Evolutionary conservation across 2,888 invertebrate genomes (phyloP).

Genomic region (Quadroppia sp.): DNA sequence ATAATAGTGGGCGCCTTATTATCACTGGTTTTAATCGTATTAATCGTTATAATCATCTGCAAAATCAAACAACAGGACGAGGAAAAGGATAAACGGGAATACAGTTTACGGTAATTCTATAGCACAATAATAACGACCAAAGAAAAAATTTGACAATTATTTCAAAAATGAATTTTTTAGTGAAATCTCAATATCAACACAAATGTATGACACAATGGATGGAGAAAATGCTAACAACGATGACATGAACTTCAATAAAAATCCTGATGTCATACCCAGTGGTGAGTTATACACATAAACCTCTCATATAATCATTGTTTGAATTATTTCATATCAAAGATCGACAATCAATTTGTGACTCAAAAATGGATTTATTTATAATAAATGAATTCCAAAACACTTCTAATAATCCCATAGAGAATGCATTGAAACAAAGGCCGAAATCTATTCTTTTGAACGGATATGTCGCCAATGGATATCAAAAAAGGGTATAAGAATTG

Average conservation of each 20-base stretch:
- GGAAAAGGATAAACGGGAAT: slow-evolving; percentile 33
- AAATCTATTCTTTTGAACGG: slow-evolving; percentile 29
- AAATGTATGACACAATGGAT: background rate
- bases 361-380: slow-evolving; percentile 25
- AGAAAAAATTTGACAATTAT: background rate
- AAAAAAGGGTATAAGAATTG: background rate
- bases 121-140: too few relatives aligned
- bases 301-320: background rate
- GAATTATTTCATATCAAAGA: background rate
- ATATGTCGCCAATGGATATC: background rate
- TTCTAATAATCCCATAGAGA: background rate
- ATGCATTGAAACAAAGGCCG: slow-evolving; percentile 14
- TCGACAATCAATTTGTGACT: slow-evolving; percentile 15
- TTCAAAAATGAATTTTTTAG: background rate
- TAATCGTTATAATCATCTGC: slow-evolving; percentile 36
- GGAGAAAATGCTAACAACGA: background rate
- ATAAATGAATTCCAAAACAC: slow-evolving; percentile 20
- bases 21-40: slow-evolving; percentile 15
- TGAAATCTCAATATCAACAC: background rate
- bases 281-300: too few relatives aligned
- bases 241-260: background rate
- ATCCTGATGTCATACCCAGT: slow-evolving; percentile 23
- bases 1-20: slow-evolving; percentile 38
- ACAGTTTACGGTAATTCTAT: too few relatives aligned
- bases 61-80: slow-evolving; percentile 41